phyloP scores from a whole-genome alignment of 1,140 invertebrate species.

The Onthophagus taurus region DNA sequence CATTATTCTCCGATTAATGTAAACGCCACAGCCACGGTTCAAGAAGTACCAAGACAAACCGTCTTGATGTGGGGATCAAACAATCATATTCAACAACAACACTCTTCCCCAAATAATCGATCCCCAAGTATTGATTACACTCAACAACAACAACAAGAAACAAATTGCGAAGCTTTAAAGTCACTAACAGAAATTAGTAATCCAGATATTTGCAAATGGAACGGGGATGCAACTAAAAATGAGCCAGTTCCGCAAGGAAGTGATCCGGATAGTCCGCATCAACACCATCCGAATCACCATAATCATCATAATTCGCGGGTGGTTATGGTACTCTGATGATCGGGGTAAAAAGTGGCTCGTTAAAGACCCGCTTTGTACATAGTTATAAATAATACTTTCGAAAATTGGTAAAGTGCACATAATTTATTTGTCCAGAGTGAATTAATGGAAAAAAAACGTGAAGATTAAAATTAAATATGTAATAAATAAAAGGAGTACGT shows the following conservation, averaged over 20 bases:
- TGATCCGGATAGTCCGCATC: slow-evolving; percentile 32
- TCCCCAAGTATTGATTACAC: slow-evolving; percentile 39
- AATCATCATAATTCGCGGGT: slow-evolving; percentile 36
- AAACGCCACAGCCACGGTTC: slow-evolving; percentile 24
- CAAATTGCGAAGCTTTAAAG: slow-evolving; percentile 45
- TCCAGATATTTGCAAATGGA: slow-evolving; percentile 34
- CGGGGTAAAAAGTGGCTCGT: too few species aligned
- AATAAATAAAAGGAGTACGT: too few species aligned
- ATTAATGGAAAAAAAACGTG: too few species aligned
- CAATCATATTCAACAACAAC: slow-evolving; percentile 36
- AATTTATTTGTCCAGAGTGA: slow-evolving; percentile 11
- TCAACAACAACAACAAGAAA: slow-evolving; percentile 29
- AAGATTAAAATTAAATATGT: too few species aligned
- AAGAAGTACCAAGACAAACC: slow-evolving; percentile 62
- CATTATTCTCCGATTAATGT: slow-evolving; percentile 40
- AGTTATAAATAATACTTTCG: slow-evolving; percentile 23
- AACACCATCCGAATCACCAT: slow-evolving; percentile 28
- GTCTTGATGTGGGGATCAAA: slow-evolving; percentile 74
- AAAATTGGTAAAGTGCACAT: too few species aligned
- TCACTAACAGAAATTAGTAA: slow-evolving; percentile 48
- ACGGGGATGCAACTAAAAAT: slow-evolving; percentile 25
- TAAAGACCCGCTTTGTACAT: too few species aligned
- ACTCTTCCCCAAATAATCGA: slow-evolving; percentile 39
- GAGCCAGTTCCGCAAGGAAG: slow-evolving; percentile 24
- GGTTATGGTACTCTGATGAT: slow-evolving; percentile 40